Evolutionary conservation across 2,888 invertebrate species (phyloP).

Genomic region (Endomychus coccineus): DNA sequence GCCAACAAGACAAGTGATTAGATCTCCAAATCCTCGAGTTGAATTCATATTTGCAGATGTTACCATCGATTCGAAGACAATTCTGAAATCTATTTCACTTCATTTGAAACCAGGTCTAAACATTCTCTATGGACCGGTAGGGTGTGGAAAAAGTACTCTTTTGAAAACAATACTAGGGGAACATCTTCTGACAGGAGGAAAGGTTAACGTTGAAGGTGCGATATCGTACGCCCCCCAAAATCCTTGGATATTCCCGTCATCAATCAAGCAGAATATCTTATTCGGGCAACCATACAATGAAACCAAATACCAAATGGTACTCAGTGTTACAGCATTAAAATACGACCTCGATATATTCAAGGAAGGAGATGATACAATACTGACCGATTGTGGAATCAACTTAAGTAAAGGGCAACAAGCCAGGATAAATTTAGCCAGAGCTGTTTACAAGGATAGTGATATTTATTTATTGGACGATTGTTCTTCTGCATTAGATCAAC

Average conservation of each 20-base stretch:
- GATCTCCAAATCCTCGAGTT: constrained; percentile 24
- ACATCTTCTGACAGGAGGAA: constrained; percentile 38
- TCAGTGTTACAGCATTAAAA: constrained; percentile 61
- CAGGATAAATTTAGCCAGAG: constrained; percentile 75
- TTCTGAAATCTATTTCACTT: constrained; percentile 43
- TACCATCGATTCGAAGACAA: constrained; percentile 27
- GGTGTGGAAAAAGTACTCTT: constrained; percentile 54
- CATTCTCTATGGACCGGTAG: constrained; percentile 59
- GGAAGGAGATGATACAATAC: constrained; percentile 69
- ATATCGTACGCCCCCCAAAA: constrained; percentile 54
- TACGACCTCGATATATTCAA: constrained; percentile 66
- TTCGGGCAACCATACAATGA: constrained; percentile 59
- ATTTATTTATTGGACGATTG: constrained; percentile 85
- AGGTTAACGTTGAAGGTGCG: constrained; percentile 44
- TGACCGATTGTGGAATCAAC: constrained; percentile 67
- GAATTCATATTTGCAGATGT: constrained; percentile 25
- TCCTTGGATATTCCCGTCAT: constrained; percentile 53
- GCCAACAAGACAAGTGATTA: constrained; percentile 15
- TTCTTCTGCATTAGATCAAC: constrained; percentile 79
- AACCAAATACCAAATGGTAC: constrained; percentile 49
- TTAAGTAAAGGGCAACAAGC: constrained; percentile 78
- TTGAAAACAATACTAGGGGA: constrained; percentile 43
- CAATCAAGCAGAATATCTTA: constrained; percentile 68
- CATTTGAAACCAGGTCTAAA: constrained; percentile 41
- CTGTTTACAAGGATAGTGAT: constrained; percentile 73